Evolutionary conservation across 2,797 vertebrate genomes (phyloP), one percentile per base, ranked within the genome.

Genomic region (Coregonus sp.): DNA sequence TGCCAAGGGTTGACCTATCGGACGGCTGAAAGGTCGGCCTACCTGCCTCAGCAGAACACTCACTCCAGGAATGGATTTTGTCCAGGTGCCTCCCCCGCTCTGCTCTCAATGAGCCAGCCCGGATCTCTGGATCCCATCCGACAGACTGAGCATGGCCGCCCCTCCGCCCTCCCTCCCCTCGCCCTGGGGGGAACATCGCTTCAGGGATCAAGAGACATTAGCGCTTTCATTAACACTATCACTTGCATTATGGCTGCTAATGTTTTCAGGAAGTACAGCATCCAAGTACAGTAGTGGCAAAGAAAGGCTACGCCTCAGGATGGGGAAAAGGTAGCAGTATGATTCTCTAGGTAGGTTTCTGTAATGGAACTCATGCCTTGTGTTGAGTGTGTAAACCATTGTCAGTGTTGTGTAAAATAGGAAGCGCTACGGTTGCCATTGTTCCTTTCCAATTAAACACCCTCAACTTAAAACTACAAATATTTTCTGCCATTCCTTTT

Each of bases 21-120:
- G 88, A 93, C 88, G 81, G 88, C 89, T 92, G 89, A 93, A 93
- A 94, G 92, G 94, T 94, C 89, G 85, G 83, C 87, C 79, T 90
- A 93, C 92, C 92, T 94, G 92, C 90, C 90, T 94, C 92, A 91
- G 92, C 92, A 92, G 85, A 93, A 93, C 82, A 69, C 84, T 91
- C 89, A 88, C 89, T 91, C 89, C 88, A 77, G 80, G 85, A 89
- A 93, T 94, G 90, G 91, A 94, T 94, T 94, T 94, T 92, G 86
- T 90, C 83, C 86, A 86, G 83, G 90, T 86, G 82, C 89, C 90
- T 87, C 86, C 87, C 90, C 90, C 82, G 82, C 88, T 88, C 82
- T 85, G 83, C 88, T 88, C 81, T 84, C 89, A 90, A 86, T 87
- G 90, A 91, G 90, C 90, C 66, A 91, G 90, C 90, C 66, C 79